These are phyloP conservation scores for Eumerus sabulonum DNA, from an alignment of 2,888 invertebrate species.

Conservation along the genomic window DNA sequence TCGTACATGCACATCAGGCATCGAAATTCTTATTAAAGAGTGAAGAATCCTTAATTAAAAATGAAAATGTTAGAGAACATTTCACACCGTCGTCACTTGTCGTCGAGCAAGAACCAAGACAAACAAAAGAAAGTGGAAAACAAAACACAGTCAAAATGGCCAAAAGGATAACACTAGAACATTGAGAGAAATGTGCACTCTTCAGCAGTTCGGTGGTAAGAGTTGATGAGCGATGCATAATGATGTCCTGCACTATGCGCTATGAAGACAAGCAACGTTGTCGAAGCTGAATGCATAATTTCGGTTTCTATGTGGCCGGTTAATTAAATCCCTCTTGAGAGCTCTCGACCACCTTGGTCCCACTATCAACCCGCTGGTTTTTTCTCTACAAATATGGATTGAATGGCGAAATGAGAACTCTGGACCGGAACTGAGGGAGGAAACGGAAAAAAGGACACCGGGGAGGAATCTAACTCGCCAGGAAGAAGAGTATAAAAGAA, in stretches of 20 bases:
- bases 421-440: not conserved
- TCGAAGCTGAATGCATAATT: constrained; percentile 54
- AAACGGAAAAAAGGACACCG: not conserved
- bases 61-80: constrained; percentile 39
- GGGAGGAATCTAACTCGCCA: not conserved
- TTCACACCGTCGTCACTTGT: constrained; percentile 51
- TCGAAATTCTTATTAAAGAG: constrained; percentile 43
- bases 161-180: constrained; percentile 35
- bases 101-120: constrained; percentile 15
- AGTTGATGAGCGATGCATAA: constrained; percentile 52
- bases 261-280: constrained; percentile 16
- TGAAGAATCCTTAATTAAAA: constrained; percentile 62
- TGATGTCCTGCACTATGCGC: constrained; percentile 42
- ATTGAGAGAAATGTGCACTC: constrained; percentile 33
- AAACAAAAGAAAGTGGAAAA: constrained; percentile 1
- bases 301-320: constrained; percentile 48
- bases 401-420: constrained; percentile 20
- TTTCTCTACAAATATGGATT: constrained; percentile 2
- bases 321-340: constrained; percentile 45
- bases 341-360: too few relatives aligned
- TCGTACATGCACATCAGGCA: constrained; percentile 7
- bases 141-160: constrained; percentile 22
- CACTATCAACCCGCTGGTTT: not conserved
- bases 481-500: not conserved
- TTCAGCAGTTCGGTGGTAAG: not conserved